Evolutionary conservation across 2,113 vertebrate species (phyloP), one percentile per base, ranked within the genome.

Genomic region (Scartelaos histophorus): DNA sequence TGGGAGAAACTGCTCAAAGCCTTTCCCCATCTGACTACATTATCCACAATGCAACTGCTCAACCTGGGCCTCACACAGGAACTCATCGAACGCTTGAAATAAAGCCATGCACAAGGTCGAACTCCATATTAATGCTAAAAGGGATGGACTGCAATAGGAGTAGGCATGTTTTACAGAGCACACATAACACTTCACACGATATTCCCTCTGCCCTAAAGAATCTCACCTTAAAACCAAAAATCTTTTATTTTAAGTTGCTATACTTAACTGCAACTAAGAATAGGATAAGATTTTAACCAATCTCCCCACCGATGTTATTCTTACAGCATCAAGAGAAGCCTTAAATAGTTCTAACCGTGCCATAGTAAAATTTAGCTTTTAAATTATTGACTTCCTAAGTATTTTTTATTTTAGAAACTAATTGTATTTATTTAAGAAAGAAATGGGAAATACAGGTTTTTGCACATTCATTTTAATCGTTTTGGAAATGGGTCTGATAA

Each of bases 31-130:
- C 82, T 99, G 49, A 89, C 95, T 56, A 90, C 90, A 13, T 94
- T 99, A 49, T 91, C 95, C 74, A 89, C 94, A 75, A 85, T 93
- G 75, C 96, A 97, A 91, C 95, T 99, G 73, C 93, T 97, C 78
- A 96, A 98, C 93, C 93, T 99, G 10, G 98, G 97, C 89, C 95
- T 99, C 82, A 97, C 97, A 29, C 95, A 97, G 93, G 97, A 95
- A 93, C 96, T 98, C 13, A 92, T 98, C 3, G 97, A 99, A 85
- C 92, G 98, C 49, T 93, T 99, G 89, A 98, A 98, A 94, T 99
- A 93, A 21, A 93, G 82, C 66, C 17, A n/a, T 3, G 13, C 68
- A 56, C 73, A 38, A 45, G 15, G 43, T 49, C 51, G 70, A 70
- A 69, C 0, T 16, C 64, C 38, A 38, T 22, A 7, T 7, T 13